A percentile compares a stretch with the other conserved stretches of the same genome.
Conservation (phyloP, 2,888 invertebrate species). For the Machimus atricapillus region DNA sequence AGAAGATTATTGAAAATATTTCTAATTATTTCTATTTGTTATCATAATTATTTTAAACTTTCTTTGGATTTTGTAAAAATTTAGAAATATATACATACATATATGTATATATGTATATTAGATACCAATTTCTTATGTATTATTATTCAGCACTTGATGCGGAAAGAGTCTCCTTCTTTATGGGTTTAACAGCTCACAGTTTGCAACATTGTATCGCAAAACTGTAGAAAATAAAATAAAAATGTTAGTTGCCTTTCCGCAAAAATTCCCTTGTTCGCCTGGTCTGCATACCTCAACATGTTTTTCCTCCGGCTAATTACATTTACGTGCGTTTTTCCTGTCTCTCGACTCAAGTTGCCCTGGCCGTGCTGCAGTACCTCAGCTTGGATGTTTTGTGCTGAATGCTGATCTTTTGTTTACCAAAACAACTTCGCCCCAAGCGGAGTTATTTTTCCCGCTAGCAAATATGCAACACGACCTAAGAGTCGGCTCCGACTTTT, state of each 20-base stretch:
- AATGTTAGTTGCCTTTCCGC: background rate
- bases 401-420: constrained; percentile 4
- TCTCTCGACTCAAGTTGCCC: background rate
- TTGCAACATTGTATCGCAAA: background rate
- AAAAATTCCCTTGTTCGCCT: background rate
- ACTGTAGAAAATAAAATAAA: background rate
- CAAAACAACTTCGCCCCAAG: background rate
- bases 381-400: background rate
- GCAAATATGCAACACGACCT: background rate
- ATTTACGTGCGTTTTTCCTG: background rate
- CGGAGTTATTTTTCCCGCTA: background rate
- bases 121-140: no score
- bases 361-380: background rate
- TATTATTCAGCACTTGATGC: background rate
- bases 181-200: background rate
- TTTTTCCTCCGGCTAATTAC: background rate
- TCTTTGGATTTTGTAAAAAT: no score
- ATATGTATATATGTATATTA: no score
- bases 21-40: no score
- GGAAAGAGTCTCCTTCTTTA: background rate
- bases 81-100: no score
- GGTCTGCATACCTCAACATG: background rate
- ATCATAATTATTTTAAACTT: no score
- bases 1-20: no score
- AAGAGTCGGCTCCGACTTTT: background rate